Evolutionary conservation across 2,888 invertebrate species (phyloP), one percentile per base, ranked within the genome.

Genomic region (Drosophila neutralis): DNA sequence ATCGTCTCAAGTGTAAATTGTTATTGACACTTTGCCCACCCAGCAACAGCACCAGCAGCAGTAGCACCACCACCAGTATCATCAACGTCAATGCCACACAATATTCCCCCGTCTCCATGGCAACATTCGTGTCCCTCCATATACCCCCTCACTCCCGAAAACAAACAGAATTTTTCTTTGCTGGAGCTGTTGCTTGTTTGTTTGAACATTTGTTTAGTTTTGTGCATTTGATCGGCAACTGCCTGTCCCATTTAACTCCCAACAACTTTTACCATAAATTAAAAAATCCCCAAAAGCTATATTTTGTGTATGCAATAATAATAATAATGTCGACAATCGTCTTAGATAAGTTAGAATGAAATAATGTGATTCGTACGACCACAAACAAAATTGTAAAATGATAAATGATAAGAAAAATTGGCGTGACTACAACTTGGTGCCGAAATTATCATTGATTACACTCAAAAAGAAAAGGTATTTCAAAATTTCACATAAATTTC

Each of bases 1-100:
- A 86, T 90, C 84, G 90, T 90, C 90, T 87, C 87, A 87, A 87
- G 87, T 87, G 87, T 87, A 87, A 87, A 87, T 87, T 87, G 87
- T 89, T 87, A 87, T 87, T 90, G 90, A 87, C 87, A 90, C 87
- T 86, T 73, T 90, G 81, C 81, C 81, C 42, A n/a, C 64, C 66
- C 66, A 48, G 67, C 15, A 45, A 2, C 45, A 45, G 21, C 15
- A 21, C 13, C 21, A 42, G 10, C 42, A 42, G 6, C n/a, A 42
- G n/a, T 7, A 21, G 4, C 13, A 42, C 13, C 42, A 7, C 18
- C 72, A 76, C 56, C 70, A 83, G 78, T 73, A 73, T 79, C 83
- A 84, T 87, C 83, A 87, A 78, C 68, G 85, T 69, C 78, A 73
- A 60, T 56, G 66, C 53, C 89, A 89, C 63, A 65, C 73, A 60